Conservation (phyloP, 1,140 invertebrate genomes). For the Triops cancriformis region DNA sequence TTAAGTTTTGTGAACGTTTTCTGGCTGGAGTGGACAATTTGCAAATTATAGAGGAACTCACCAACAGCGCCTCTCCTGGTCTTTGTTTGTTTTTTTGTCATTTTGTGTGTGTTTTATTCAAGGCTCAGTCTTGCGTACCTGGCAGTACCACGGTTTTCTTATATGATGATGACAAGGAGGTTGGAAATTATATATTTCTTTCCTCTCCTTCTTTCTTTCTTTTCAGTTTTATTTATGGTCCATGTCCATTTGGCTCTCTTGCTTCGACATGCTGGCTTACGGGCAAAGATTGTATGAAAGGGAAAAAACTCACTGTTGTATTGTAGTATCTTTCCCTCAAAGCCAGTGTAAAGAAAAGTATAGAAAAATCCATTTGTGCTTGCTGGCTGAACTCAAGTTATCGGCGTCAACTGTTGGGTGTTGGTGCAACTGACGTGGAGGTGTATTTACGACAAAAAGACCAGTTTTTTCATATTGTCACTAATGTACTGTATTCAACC, state of each 20-base stretch:
- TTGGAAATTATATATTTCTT: background rate
- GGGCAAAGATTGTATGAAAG: too few relatives aligned
- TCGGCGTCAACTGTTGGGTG: too few relatives aligned
- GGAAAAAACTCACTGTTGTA: too few relatives aligned
- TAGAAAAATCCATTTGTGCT: background rate
- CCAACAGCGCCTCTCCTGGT: too few relatives aligned
- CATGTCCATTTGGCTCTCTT: background rate
- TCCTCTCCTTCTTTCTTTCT: background rate
- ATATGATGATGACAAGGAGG: background rate
- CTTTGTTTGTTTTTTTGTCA: too few relatives aligned
- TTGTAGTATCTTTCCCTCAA: background rate
- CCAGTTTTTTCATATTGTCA: background rate
- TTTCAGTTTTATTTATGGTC: background rate
- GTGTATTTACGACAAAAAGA: background rate
- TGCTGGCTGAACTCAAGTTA: background rate
- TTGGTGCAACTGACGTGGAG: background rate
- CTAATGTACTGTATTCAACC: too few relatives aligned
- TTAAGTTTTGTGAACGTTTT: background rate
- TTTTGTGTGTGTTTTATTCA: background rate
- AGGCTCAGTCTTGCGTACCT: constrained; percentile 5
- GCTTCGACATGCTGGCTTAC: background rate
- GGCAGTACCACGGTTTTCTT: background rate
- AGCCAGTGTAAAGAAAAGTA: background rate
- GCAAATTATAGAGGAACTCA: too few relatives aligned
- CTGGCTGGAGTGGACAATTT: too few relatives aligned